Base-by-base conservation (phyloP, 2,888 invertebrate genomes). In the Auanema freiburgensis region DNA sequence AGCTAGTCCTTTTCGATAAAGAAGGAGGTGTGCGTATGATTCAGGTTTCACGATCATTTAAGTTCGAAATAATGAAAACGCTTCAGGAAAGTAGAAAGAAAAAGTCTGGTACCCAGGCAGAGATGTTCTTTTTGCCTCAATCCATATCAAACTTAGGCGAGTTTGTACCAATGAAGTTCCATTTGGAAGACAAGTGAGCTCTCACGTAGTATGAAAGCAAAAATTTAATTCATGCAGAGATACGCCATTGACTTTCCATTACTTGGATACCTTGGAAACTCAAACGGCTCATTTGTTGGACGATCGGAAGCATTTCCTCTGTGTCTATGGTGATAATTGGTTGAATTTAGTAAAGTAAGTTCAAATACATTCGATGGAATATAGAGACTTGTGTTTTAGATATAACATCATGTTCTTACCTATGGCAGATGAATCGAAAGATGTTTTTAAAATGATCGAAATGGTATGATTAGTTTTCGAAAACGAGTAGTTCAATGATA, bases 261-360 rank as follows among this genome's bases (percentile, higher is more conserved):
- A 79, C 53, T 54, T 81, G 62, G 82, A 83, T 57, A 65, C 76
- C 2, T 67, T 81, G 12, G 80, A 82, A 60, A 77, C 74, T n/a
- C 71, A 76, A 56, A 69, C 69, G 1, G 74, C 76, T 23, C 72
- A 69, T 40, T 58, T 79, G 18, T 66, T 84, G 55, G 83, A 84
- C 51, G 65, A 69, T 2, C 56, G 81, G 12, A 67, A 70, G 10
- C 83, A 83, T 65, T 65, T 78, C 46, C 65, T 83, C 16, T 80
- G 79, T 58, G 84, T 83, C 25, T 83, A 83, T 65, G 84, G 84
- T n/a, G 84, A 83, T 57, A 83, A 83, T 64, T 83, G 84, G 79
- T 65, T 83, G 18, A 77, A 79, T 55, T 74, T 76, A 43, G 83
- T 81, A 52, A 74, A 75, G 64, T 77, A 50, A 33, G 55, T 55